Percentiles rank a stretch among this genome's conserved stretches.
These are phyloP conservation scores for Crocodylus rhombifer DNA, from an alignment of 2,797 vertebrate species.

Conservation along the genomic window DNA sequence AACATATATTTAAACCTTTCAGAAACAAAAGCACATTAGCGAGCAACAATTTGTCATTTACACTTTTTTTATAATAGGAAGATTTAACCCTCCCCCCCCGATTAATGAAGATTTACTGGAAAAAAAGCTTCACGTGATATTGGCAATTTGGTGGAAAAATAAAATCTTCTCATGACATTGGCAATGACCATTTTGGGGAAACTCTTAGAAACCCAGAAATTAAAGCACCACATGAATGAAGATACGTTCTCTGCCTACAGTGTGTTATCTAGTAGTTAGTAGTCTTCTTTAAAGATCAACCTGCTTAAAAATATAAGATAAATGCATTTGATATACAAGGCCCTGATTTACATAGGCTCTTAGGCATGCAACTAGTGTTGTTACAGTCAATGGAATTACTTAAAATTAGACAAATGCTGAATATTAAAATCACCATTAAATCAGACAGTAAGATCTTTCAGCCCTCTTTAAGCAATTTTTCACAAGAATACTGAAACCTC, in stretches of 20 bases:
- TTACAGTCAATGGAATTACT: background rate
- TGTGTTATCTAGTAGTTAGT: background rate
- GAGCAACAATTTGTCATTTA: background rate
- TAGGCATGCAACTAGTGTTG: background rate
- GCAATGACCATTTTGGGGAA: background rate
- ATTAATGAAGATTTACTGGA: background rate
- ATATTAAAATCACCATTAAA: no score
- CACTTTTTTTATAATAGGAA: background rate
- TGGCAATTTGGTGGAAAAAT: background rate
- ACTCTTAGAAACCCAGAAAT: background rate
- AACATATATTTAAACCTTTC: background rate
- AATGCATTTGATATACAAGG: background rate
- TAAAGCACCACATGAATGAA: background rate
- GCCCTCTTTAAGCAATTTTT: no score
- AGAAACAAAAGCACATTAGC: background rate
- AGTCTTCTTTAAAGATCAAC: background rate
- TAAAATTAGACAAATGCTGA: background rate
- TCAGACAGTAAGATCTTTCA: no score
- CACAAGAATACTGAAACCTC: no score
- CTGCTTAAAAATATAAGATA: background rate
- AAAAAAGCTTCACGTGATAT: background rate
- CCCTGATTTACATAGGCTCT: background rate
- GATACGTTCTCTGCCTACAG: background rate
- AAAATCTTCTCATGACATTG: rapidly evolving
- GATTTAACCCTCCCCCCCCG: rapidly evolving